Evolutionary conservation across 2,888 invertebrate species (phyloP).

Genomic region (Leptothorax acervorum): DNA sequence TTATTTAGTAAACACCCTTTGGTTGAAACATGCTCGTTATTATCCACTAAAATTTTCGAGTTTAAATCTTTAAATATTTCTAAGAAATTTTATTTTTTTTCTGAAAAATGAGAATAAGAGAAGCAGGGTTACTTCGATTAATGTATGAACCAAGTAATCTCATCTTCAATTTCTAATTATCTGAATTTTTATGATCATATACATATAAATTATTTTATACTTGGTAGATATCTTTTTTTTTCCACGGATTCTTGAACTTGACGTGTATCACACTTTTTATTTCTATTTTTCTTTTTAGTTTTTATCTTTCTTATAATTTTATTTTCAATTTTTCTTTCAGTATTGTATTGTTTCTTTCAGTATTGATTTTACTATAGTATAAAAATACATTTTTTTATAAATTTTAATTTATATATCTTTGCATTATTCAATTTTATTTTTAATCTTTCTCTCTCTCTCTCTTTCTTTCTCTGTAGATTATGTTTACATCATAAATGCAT

Average conservation of each 20-base stretch:
- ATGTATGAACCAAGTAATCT: neutral
- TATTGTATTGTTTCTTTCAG: neutral
- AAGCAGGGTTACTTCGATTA: neutral
- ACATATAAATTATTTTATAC: neutral
- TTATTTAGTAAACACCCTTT: constrained; percentile 13
- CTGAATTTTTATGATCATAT: neutral
- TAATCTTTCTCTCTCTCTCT: no score
- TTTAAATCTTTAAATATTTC: neutral
- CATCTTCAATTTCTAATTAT: neutral
- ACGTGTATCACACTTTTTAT: neutral
- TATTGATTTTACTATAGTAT: neutral
- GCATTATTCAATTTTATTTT: neutral
- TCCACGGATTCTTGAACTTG: neutral
- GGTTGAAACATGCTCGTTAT: neutral
- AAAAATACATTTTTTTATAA: neutral
- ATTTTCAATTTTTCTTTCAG: neutral
- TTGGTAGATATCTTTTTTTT: neutral
- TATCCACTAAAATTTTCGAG: neutral
- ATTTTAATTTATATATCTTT: neutral
- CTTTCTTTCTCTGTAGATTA: neutral
- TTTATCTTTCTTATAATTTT: neutral
- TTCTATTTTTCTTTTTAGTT: neutral
- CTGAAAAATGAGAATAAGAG: neutral
- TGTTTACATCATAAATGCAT: neutral
- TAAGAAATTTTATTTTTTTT: neutral